A percentile compares a stretch with the other conserved stretches of the same genome.
phyloP scores from a whole-genome alignment of 1,140 invertebrate genomes.

The Heliconius hewitsoni region DNA sequence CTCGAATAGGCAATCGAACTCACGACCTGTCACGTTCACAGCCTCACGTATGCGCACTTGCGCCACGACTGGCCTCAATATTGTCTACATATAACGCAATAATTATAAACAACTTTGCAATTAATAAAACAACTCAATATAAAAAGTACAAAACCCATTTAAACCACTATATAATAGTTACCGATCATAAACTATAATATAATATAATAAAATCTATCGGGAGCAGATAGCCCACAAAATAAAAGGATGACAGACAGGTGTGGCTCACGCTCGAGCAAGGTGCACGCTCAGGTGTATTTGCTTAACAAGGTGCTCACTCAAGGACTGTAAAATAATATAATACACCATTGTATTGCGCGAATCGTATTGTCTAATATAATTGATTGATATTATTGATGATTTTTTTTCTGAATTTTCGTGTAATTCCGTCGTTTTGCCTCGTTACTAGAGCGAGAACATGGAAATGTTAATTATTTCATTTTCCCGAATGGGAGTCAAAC shows the following conservation, averaged over 20 bases:
- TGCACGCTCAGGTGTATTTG: conserved; percentile 79
- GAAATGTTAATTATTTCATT: no score
- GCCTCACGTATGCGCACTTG: no score
- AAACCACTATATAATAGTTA: background rate
- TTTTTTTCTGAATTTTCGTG: background rate
- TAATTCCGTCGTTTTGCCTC: background rate
- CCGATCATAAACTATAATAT: background rate
- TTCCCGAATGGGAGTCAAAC: no score
- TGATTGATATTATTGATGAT: background rate
- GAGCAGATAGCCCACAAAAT: conserved; percentile 38
- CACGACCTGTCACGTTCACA: no score
- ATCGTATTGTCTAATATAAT: conserved; percentile 4
- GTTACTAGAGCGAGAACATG: no score
- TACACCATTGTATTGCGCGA: conserved; percentile 36
- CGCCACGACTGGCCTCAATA: no score
- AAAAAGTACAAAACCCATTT: background rate
- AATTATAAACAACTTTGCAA: background rate
- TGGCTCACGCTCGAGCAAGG: conserved; percentile 64
- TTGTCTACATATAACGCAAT: no score
- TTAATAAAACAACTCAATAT: background rate
- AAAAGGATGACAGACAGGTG: conserved; percentile 48
- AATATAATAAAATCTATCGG: conserved; percentile 21
- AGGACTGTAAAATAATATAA: conserved; percentile 52
- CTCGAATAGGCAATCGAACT: no score
- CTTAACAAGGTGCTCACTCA: conserved; percentile 70